These are phyloP conservation scores for Hydropotes inermis DNA, from an alignment of 2,113 vertebrate genomes.

Conservation along the genomic window DNA sequence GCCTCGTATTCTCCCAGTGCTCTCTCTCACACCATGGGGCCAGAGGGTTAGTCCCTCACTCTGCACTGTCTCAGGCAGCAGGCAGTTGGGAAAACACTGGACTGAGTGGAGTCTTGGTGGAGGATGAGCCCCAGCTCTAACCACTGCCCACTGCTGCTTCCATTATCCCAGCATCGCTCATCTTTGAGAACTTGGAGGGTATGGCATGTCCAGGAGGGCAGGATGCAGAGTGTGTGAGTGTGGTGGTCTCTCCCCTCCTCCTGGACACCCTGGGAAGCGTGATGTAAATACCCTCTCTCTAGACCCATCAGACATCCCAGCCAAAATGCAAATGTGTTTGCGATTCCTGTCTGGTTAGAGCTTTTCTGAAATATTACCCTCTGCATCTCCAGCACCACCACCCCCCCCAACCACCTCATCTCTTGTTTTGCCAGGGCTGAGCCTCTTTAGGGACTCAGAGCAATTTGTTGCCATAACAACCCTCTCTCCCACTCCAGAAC, in stretches of 20 bases:
- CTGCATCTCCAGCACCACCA: neutral
- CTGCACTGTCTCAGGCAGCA: too few species aligned
- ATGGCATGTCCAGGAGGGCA: accelerated
- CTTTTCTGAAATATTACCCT: conserved; percentile 64
- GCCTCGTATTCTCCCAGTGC: accelerated
- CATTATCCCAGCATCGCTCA: neutral
- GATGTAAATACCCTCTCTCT: neutral
- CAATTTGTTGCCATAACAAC: conserved; percentile 84
- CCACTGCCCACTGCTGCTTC: accelerated
- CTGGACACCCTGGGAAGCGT: accelerated
- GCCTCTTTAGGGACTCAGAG: conserved; percentile 72
- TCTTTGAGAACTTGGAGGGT: accelerated
- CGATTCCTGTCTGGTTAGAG: conserved; percentile 18
- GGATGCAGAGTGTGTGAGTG: too few species aligned
- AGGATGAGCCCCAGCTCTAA: neutral
- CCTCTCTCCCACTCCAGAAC: conserved; percentile 53
- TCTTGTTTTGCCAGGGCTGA: conserved; percentile 55
- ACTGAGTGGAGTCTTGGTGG: accelerated
- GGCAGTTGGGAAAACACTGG: neutral
- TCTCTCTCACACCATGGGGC: accelerated
- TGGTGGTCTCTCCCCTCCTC: neutral
- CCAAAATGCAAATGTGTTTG: neutral
- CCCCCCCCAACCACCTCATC: neutral
- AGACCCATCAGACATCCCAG: neutral
- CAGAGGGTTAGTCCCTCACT: too few species aligned